A percentile compares a stretch with the other conserved stretches of the same genome.
phyloP scores from a whole-genome alignment of 2,113 vertebrate genomes.

The Caracal caracal region DNA sequence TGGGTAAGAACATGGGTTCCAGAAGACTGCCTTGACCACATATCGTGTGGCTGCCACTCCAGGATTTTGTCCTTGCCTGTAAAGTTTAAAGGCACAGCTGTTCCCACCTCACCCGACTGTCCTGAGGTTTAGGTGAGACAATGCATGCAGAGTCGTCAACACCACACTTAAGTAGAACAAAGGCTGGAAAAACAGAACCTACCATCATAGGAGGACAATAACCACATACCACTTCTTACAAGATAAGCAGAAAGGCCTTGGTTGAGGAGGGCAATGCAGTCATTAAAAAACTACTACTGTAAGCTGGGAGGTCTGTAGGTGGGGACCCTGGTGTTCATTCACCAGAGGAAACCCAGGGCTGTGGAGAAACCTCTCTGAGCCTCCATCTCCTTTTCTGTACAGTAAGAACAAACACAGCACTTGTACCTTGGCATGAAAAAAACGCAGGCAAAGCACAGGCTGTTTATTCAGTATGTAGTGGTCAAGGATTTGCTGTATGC shows the following conservation, averaged over 20 bases:
- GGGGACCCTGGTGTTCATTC: neutral
- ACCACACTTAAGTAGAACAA: accelerated
- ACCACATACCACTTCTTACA: neutral
- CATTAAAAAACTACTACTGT: no score
- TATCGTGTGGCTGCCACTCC: accelerated
- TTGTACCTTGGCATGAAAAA: neutral
- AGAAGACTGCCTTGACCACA: neutral
- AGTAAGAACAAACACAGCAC: neutral
- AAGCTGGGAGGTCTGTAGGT: neutral
- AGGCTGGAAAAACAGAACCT: neutral
- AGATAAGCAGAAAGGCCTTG: neutral
- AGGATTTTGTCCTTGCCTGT: neutral
- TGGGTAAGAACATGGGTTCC: neutral
- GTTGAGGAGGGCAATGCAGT: neutral
- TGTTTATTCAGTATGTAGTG: neutral
- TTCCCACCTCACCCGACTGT: neutral
- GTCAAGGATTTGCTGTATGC: neutral
- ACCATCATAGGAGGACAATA: no score
- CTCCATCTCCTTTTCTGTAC: neutral
- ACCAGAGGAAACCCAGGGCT: neutral
- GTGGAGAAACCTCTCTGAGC: neutral
- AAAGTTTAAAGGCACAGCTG: neutral
- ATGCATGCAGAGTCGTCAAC: neutral
- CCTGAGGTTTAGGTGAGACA: neutral
- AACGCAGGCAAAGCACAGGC: neutral